These are phyloP conservation scores for Heliconius melpomene DNA, from an alignment of 1,140 invertebrate genomes.

Conservation along the genomic window DNA sequence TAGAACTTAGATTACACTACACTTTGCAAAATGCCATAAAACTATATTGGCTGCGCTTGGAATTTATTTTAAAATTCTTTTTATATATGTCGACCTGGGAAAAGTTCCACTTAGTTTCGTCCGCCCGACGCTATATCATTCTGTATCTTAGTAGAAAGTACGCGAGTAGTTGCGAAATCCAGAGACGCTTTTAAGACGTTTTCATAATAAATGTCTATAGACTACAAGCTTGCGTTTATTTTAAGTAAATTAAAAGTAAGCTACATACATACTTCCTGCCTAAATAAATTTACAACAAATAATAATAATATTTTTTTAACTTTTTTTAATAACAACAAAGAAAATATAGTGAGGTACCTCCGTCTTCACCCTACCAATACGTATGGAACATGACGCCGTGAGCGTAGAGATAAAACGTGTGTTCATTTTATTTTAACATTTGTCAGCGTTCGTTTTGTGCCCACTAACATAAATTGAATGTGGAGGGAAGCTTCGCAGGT, in stretches of 20 bases:
- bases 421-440: conserved; percentile 81
- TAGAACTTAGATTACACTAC: background rate
- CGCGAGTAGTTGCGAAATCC: conserved; percentile 69
- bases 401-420: conserved; percentile 77
- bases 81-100: conserved; percentile 72
- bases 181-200: conserved; percentile 71
- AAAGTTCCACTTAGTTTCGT: conserved; percentile 77
- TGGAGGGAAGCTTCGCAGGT: conserved; percentile 78
- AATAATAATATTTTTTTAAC: background rate
- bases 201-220: conserved; percentile 71
- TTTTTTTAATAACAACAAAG: background rate
- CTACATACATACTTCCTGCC: background rate
- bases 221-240: conserved; percentile 42
- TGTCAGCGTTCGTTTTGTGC: conserved; percentile 80
- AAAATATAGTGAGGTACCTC: background rate
- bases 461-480: conserved; percentile 81
- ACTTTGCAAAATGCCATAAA: background rate
- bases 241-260: background rate
- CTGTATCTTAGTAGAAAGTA: conserved; percentile 72
- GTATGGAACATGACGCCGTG: conserved; percentile 66
- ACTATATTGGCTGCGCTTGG: conserved; percentile 34
- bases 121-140: conserved; percentile 56
- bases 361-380: conserved; percentile 39
- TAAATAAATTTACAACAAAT: background rate
- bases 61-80: conserved; percentile 77